Evolutionary conservation across 2,888 invertebrate species (phyloP).

Genomic region (Lordiphosa andalusiaca): DNA sequence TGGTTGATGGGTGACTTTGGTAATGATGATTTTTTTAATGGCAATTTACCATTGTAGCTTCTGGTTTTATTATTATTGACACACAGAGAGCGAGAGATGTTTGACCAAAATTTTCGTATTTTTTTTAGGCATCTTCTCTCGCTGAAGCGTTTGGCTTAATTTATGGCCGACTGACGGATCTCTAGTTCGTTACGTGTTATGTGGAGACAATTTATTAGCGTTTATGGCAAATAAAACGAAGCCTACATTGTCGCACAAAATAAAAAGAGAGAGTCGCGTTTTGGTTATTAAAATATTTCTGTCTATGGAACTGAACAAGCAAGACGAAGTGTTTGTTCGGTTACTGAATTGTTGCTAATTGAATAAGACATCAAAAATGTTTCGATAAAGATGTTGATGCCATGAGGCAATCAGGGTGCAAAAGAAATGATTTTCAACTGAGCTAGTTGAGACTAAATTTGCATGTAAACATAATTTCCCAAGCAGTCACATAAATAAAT

Average conservation of each 20-base stretch:
- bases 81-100: neutral
- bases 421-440: neutral
- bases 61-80: constrained; percentile 15
- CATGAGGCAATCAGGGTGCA: constrained; percentile 22
- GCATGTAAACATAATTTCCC: too few relatives aligned
- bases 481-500: neutral
- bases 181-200: constrained; percentile 22
- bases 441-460: too few relatives aligned
- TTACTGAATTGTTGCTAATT: constrained; percentile 41
- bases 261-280: neutral
- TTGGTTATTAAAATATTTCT: constrained; percentile 7
- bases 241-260: constrained; percentile 14
- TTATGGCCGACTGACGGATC: constrained; percentile 12
- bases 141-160: constrained; percentile 22
- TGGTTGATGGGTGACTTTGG: constrained; percentile 38
- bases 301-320: constrained; percentile 28
- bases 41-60: constrained; percentile 22
- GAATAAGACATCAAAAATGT: constrained; percentile 19
- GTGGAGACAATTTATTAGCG: constrained; percentile 1
- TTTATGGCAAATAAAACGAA: constrained; percentile 18
- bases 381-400: constrained; percentile 6
- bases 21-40: constrained; percentile 45
- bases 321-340: constrained; percentile 30
- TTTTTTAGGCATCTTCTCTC: constrained; percentile 10
- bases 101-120: constrained; percentile 4